phyloP scores from a whole-genome alignment of 2,888 invertebrate genomes.

The Catocala fraxini region DNA sequence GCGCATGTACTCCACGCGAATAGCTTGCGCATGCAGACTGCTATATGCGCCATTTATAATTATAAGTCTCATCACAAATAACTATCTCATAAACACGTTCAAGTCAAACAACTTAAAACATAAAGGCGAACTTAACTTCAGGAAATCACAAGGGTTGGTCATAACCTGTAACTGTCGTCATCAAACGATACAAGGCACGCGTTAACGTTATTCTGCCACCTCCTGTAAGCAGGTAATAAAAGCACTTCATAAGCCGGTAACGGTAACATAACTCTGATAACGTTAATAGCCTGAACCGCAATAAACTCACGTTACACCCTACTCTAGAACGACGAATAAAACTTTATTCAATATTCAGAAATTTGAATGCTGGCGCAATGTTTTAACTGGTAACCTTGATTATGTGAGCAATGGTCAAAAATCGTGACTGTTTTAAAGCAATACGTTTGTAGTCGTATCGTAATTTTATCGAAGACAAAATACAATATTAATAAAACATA shows the following conservation, averaged over 20 bases:
- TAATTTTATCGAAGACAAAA: too few relatives aligned
- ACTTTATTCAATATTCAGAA: slow-evolving; percentile 24
- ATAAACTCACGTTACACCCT: slow-evolving; percentile 19
- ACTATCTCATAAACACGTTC: too few relatives aligned
- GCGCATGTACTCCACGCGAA: too few relatives aligned
- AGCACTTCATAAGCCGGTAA: slow-evolving; percentile 39
- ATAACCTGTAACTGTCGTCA: not conserved
- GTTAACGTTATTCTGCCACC: not conserved
- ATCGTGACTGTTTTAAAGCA: too few relatives aligned
- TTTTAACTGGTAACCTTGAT: too few relatives aligned
- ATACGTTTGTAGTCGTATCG: too few relatives aligned
- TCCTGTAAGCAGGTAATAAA: slow-evolving; percentile 38
- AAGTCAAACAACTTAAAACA: not conserved
- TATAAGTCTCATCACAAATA: too few relatives aligned
- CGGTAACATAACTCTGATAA: slow-evolving; percentile 41
- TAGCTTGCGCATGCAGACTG: too few relatives aligned
- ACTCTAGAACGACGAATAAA: slow-evolving; percentile 21
- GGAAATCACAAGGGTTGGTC: not conserved
- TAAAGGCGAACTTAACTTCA: not conserved
- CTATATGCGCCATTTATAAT: too few relatives aligned
- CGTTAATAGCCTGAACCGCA: slow-evolving; percentile 37
- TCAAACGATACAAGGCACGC: not conserved
- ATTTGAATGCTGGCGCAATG: not conserved
- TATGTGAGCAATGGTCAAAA: too few relatives aligned
- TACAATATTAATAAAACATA: too few relatives aligned